These are phyloP conservation scores for Drosophila atripex DNA, from an alignment of 2,888 invertebrate genomes.

Conservation along the genomic window DNA sequence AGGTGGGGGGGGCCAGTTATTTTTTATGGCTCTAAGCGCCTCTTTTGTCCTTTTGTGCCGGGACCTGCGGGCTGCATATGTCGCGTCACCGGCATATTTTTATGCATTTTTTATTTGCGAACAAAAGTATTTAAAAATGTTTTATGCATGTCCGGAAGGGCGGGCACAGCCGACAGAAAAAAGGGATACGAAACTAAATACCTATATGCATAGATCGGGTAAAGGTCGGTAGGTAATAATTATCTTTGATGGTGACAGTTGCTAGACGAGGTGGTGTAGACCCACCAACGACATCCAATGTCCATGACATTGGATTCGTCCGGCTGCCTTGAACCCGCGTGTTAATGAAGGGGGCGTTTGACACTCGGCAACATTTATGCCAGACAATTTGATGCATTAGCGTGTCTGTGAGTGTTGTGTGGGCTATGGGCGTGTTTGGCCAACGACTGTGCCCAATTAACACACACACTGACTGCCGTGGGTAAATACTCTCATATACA, in stretches of 20 bases:
- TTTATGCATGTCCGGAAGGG: constrained; percentile 53
- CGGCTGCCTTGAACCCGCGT: constrained; percentile 39
- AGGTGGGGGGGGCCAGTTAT: neutral
- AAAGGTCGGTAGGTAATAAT: constrained; percentile 50
- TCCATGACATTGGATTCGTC: constrained; percentile 62
- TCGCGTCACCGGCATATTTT: constrained; percentile 64
- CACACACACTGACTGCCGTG: constrained; percentile 30
- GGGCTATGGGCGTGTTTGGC: constrained; percentile 62
- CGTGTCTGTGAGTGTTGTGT: constrained; percentile 18
- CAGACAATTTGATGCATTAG: constrained; percentile 74
- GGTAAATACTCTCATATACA: neutral
- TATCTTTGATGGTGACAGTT: constrained; percentile 62
- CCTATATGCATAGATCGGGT: constrained; percentile 11
- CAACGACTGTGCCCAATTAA: constrained; percentile 68
- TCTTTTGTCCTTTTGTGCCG: constrained; percentile 60
- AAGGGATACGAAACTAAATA: constrained; percentile 23
- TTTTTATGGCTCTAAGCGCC: constrained; percentile 54
- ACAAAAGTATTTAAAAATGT: constrained; percentile 47
- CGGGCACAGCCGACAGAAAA: constrained; percentile 14
- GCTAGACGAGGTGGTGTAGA: constrained; percentile 39
- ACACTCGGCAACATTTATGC: constrained; percentile 58
- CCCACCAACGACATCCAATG: constrained; percentile 11
- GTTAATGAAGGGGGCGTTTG: constrained; percentile 53
- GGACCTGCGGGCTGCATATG: constrained; percentile 54
- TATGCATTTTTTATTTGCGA: constrained; percentile 52